phyloP scores from a whole-genome alignment of 2,888 invertebrate genomes.

The Candidula unifasciata region DNA sequence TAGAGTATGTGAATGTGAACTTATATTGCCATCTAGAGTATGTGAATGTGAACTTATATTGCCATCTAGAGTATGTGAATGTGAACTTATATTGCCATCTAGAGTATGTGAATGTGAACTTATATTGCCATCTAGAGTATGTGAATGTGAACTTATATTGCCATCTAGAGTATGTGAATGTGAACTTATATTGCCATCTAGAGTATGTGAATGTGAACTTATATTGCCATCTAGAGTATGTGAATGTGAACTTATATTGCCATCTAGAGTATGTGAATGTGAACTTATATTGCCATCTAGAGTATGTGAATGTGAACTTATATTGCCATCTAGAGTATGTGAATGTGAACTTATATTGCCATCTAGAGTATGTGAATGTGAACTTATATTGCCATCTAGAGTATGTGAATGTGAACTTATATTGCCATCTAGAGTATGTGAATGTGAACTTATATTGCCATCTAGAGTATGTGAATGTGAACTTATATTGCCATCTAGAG shows the following conservation, averaged over 20 bases:
- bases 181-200: not conserved
- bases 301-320: not conserved
- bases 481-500: not conserved
- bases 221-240: not conserved
- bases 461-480: not conserved
- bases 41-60: not conserved
- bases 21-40: not conserved
- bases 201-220: not conserved
- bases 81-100: not conserved
- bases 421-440: not conserved
- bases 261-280: not conserved
- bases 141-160: not conserved
- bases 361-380: not conserved
- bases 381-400: not conserved
- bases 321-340: slow-evolving; percentile 1
- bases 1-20: not conserved
- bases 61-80: not conserved
- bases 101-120: not conserved
- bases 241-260: not conserved
- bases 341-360: not conserved
- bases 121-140: not conserved
- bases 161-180: not conserved
- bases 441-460: not conserved
- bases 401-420: not conserved
- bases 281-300: not conserved